Base-by-base conservation (phyloP, 1,140 invertebrate genomes). In the Chironomus tepperi region DNA sequence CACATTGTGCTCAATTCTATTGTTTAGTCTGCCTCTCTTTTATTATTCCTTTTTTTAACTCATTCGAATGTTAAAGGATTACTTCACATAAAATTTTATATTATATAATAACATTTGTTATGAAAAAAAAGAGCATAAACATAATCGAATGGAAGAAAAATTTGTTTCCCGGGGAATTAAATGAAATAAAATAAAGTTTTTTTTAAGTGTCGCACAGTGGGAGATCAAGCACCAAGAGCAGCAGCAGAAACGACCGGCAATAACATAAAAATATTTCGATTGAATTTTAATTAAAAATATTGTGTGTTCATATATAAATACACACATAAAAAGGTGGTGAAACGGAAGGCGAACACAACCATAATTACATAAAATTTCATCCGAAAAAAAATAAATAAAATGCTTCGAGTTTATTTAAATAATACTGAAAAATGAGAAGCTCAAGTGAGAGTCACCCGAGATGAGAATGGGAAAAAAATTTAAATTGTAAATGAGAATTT, bases 271-370 rank as follows among this genome's bases (percentile, higher is more conserved):
- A 70, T 70, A 12, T 18, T 21, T 70, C 65, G 16, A 70, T 70
- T 70, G 65, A 70, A 70, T 70, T 70, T 70, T 70, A 70, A 70
- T 70, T 70, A 70, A 70, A 70, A 70, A 18, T 70, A 57, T 57
- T 57, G 43, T 47, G 8, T 15, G 8, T 15, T 47, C 43, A 47
- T 47, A 15, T 2, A 47, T 10, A 15, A 2, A 15, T 7, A n/a
- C 15, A n/a, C 15, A 3, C 24, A 57, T 12, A 57, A n/a, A 70
- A 70, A 70, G 65, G 65, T 70, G 65, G 65, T 21, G 65, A 70
- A 70, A 70, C 65, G 65, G 65, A 70, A 70, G 65, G 65, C 65
- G 12, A 57, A 57, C 10, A 57, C 24, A 15, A n/a, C 47, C 47
- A 57, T 57, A 57, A 57, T 57, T 57, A 57, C 47, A 57, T 15